Percentiles rank a stretch among this genome's conserved stretches.
Evolutionary conservation across 2,113 vertebrate genomes (phyloP).

Genomic region (Phainopepla nitens): DNA sequence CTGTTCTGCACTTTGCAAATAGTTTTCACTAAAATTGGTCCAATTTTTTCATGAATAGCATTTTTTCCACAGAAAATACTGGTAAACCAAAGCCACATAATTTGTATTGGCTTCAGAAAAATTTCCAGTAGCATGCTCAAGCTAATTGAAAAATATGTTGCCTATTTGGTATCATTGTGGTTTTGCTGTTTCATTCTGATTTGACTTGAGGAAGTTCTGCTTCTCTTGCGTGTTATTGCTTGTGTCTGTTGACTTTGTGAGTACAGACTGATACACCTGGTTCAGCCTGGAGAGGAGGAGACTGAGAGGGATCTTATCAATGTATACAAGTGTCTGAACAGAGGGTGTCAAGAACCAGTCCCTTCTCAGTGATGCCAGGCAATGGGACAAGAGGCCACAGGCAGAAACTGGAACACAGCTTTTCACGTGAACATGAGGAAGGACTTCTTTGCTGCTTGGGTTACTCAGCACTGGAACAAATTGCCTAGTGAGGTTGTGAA

Average conservation of each 20-base stretch:
- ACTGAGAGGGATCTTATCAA: neutral
- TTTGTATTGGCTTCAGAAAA: neutral
- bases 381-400: neutral
- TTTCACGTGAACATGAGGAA: neutral
- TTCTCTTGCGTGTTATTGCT: neutral
- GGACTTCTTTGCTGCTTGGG: neutral
- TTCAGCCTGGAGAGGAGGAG: neutral
- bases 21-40: neutral
- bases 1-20: neutral
- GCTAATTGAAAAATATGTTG: neutral
- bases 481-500: neutral
- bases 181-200: neutral
- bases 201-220: neutral
- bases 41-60: neutral
- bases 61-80: neutral
- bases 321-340: rapidly evolving
- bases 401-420: neutral
- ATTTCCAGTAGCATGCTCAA: neutral
- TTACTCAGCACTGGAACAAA: neutral
- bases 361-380: neutral
- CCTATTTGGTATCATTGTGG: neutral
- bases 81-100: neutral
- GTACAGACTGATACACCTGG: neutral
- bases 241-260: neutral
- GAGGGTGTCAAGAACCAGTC: neutral